Conservation (phyloP, 2,888 invertebrate species). For the Acronicta leporina region DNA sequence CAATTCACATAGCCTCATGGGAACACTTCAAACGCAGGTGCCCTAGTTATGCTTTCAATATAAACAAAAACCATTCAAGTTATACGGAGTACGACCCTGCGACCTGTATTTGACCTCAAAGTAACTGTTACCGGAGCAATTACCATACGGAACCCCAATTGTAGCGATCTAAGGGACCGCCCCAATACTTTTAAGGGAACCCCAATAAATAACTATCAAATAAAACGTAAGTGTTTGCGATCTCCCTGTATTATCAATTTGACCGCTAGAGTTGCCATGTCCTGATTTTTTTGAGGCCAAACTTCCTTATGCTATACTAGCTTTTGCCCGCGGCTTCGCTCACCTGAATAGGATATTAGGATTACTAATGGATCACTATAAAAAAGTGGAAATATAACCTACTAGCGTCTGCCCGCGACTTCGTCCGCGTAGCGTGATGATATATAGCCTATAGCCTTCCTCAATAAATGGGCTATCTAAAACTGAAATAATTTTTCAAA, state of each 20-base stretch:
- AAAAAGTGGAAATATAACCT: no score
- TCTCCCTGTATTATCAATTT: constrained; percentile 51
- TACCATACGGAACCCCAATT: constrained; percentile 54
- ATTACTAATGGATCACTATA: no score
- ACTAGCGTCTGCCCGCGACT: no score
- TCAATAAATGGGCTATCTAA: no score
- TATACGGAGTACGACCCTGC: constrained; percentile 1
- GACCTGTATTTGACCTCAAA: constrained; percentile 29
- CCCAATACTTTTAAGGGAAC: constrained; percentile 52
- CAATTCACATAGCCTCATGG: neutral
- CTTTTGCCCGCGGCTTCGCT: no score
- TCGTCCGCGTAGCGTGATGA: no score
- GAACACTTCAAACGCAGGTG: neutral
- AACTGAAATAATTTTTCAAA: no score
- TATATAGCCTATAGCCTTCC: no score
- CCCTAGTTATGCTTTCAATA: neutral
- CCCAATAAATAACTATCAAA: constrained; percentile 57
- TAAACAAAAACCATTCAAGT: constrained; percentile 1
- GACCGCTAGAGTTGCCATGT: constrained; percentile 31
- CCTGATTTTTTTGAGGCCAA: constrained; percentile 8
- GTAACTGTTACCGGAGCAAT: constrained; percentile 44
- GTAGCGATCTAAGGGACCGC: constrained; percentile 36
- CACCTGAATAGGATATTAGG: no score
- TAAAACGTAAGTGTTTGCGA: constrained; percentile 53
- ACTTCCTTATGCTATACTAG: no score